Percentiles rank a stretch among this genome's conserved stretches.
Conservation (phyloP, 2,113 vertebrate genomes). For the Brachyhypopomus occidentalis region DNA sequence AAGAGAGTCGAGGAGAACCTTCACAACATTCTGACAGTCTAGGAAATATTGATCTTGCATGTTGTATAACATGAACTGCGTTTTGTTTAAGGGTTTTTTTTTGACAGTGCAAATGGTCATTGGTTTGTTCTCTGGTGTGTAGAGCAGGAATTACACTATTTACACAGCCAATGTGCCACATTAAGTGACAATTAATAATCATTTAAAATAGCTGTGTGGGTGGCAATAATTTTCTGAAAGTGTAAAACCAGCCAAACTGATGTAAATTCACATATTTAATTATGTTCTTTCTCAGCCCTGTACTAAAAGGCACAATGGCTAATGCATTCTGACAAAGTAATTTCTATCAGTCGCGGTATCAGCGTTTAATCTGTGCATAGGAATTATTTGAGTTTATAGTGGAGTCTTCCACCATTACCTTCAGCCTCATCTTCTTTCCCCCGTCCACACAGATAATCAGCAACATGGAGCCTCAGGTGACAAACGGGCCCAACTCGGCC, state of each 20-base stretch:
- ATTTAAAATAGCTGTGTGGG: not conserved
- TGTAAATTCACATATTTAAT: not conserved
- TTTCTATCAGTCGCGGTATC: not conserved
- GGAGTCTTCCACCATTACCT: not conserved
- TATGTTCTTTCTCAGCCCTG: not conserved
- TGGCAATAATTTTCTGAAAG: not conserved
- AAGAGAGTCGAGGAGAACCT: not conserved
- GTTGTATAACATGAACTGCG: not conserved
- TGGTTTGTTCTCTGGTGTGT: not conserved
- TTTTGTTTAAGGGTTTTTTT: not conserved
- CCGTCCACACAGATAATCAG: constrained; percentile 91
- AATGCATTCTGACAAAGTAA: not conserved
- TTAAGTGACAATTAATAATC: not conserved
- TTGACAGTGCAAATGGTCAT: not conserved
- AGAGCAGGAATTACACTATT: not conserved
- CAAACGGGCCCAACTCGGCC: constrained; percentile 95
- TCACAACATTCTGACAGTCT: too few relatives aligned
- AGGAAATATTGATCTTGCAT: too few relatives aligned
- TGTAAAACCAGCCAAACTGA: not conserved
- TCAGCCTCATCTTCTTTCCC: constrained; percentile 3
- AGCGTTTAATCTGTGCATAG: not conserved
- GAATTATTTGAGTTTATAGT: too few relatives aligned
- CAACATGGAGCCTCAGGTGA: constrained; percentile 99
- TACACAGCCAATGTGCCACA: not conserved
- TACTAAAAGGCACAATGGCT: not conserved